Evolutionary conservation across 2,888 invertebrate genomes (phyloP), one percentile per base, ranked within the genome.

Genomic region (Ptilodon capucinus): DNA sequence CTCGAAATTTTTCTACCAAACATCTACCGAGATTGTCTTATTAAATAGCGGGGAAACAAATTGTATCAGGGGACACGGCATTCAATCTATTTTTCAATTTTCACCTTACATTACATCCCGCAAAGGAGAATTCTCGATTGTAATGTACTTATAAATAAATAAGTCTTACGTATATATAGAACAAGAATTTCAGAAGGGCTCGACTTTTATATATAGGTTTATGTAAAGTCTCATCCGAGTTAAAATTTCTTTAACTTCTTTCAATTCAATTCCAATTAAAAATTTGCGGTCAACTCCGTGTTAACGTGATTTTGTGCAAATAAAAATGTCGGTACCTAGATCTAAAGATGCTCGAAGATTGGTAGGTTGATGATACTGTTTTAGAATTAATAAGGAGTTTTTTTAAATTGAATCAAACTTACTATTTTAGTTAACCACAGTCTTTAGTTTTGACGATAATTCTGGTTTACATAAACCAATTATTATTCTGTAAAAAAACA

Each of bases 21-120:
- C 17, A 46, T 49, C 39, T 30, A 35, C 25, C 23, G 45, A 56
- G 48, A 59, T 53, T 57, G 41, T 55, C 38, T 53, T 64, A 57
- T 62, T 66, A 66, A 51, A 58, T 47, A 54, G 34, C 51, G 40
- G 42, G 46, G 40, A 46, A 36, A 34, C 35, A 54, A 66, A 62
- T 54, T 62, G 58, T 64, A 46, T 60, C 60, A 57, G 50, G 54
- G 54, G 60, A 50, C 46, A 48, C 48, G 52, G 48, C 48, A 67
- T 64, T 69, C 60, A 59, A 67, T 69, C 55, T 64, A 64, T 68
- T 64, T 68, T 63, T 61, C 64, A 67, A 69, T 67, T 57, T 69
- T 55, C 51, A 46, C 49, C 54, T 54, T 32, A 58, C 57, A 41
- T 54, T 32, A 58, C 57, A 41, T 48, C 51, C 43, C 39, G 42